phyloP scores from a whole-genome alignment of 2,797 vertebrate species.

The Pantherophis vulpinus region DNA sequence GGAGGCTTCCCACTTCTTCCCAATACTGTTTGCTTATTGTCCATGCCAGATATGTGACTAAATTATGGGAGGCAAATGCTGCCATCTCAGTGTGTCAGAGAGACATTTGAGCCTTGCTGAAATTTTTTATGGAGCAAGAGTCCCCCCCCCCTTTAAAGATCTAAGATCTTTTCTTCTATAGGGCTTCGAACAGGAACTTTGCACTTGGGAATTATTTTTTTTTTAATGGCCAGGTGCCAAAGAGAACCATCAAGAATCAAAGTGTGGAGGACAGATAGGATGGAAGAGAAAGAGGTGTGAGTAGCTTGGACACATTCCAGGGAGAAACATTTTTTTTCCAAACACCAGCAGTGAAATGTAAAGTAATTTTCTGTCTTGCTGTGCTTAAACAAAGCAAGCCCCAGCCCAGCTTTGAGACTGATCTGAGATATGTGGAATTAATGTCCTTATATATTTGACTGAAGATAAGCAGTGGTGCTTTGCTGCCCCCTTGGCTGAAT shows the following conservation, averaged over 20 bases:
- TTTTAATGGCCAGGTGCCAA: conserved; percentile 26
- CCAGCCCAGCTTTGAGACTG: background rate
- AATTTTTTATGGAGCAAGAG: background rate
- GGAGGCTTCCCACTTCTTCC: background rate
- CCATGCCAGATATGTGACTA: background rate
- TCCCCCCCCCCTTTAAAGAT: background rate
- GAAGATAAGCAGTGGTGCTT: background rate
- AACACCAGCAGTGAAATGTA: background rate
- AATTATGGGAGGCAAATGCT: background rate
- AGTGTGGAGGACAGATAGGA: conserved; percentile 19
- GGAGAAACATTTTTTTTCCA: background rate
- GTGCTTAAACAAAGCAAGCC: background rate
- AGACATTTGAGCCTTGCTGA: background rate
- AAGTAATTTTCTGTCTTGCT: background rate
- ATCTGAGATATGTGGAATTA: background rate
- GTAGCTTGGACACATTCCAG: conserved; percentile 15
- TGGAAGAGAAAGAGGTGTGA: conserved; percentile 6
- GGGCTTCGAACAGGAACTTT: conserved; percentile 4
- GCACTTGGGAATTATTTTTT: background rate
- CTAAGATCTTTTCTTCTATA: conserved; percentile 1
- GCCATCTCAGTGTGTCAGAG: background rate
- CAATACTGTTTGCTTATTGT: background rate
- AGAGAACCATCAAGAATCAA: conserved; percentile 10
- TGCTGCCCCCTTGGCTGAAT: background rate
- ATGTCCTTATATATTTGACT: background rate